Percentiles rank a stretch among this genome's conserved stretches.
Evolutionary conservation across 2,888 invertebrate genomes (phyloP).

Genomic region (Sturmia bella): DNA sequence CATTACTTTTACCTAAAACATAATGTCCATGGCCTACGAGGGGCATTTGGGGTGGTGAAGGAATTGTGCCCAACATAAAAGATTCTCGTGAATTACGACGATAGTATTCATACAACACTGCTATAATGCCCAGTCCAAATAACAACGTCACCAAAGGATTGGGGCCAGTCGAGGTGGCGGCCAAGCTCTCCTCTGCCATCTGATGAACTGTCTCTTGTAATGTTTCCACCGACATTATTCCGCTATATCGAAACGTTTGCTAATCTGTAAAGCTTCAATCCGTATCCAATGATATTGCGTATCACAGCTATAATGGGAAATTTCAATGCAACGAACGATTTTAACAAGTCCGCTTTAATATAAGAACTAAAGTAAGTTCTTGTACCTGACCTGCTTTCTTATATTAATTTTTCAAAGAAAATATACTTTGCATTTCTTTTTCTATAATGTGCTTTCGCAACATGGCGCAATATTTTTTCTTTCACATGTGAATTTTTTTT

Average conservation of each 20-base stretch:
- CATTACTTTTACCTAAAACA: constrained; percentile 84
- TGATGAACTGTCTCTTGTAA: constrained; percentile 73
- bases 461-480: constrained; percentile 21
- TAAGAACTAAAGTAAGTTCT: constrained; percentile 46
- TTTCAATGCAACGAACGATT: constrained; percentile 27
- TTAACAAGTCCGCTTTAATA: constrained; percentile 22
- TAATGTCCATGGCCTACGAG: constrained; percentile 87
- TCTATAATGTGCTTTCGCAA: not conserved
- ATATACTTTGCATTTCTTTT: constrained; percentile 21
- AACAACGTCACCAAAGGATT: constrained; percentile 75
- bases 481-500: constrained; percentile 13
- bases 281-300: constrained; percentile 12
- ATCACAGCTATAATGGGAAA: constrained; percentile 61
- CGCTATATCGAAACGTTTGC: too few relatives aligned
- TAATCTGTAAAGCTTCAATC: not conserved
- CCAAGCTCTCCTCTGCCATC: constrained; percentile 72
- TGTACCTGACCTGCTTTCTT: constrained; percentile 21
- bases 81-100: constrained; percentile 83
- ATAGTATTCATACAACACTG: constrained; percentile 80
- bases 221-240: constrained; percentile 73
- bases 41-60: constrained; percentile 86
- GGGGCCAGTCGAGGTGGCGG: constrained; percentile 44
- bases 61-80: constrained; percentile 86
- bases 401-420: constrained; percentile 37
- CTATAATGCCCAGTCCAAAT: constrained; percentile 74